These are phyloP conservation scores for Clepsis dumicolana DNA, from an alignment of 2,888 invertebrate species.

Conservation along the genomic window DNA sequence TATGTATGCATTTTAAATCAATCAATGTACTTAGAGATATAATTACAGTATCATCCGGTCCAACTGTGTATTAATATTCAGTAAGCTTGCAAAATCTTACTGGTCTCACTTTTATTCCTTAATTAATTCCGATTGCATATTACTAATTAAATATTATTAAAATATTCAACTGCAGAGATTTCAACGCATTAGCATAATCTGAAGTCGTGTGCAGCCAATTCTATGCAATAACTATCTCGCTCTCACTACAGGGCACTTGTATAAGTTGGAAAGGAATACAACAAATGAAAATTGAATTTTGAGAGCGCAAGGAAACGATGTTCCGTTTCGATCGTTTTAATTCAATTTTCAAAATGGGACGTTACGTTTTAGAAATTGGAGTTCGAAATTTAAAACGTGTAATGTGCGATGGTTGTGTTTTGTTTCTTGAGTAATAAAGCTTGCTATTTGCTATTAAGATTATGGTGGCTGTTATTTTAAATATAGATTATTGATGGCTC, in stretches of 20 bases:
- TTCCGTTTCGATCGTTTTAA: background rate
- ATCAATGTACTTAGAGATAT: background rate
- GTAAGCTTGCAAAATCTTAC: background rate
- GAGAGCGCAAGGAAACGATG: background rate
- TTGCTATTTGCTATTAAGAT: background rate
- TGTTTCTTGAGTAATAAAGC: background rate
- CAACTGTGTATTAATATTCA: slow-evolving; percentile 1
- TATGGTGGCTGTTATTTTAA: background rate
- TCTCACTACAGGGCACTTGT: background rate
- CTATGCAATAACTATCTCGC: background rate
- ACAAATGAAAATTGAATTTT: background rate
- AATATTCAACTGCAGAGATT: slow-evolving; percentile 14
- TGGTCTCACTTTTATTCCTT: slow-evolving; percentile 3
- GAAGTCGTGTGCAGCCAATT: background rate
- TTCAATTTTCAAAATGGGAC: background rate
- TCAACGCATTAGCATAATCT: slow-evolving; percentile 15
- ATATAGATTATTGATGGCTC: background rate
- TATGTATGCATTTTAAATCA: background rate
- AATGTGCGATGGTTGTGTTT: background rate
- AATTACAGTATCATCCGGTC: background rate
- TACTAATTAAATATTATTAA: slow-evolving; percentile 33
- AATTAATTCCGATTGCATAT: slow-evolving; percentile 10
- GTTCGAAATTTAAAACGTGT: background rate
- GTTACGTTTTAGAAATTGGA: background rate
- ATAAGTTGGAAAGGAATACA: background rate